phyloP scores from a whole-genome alignment of 2,888 invertebrate genomes.

The Abrostola triplasia region DNA sequence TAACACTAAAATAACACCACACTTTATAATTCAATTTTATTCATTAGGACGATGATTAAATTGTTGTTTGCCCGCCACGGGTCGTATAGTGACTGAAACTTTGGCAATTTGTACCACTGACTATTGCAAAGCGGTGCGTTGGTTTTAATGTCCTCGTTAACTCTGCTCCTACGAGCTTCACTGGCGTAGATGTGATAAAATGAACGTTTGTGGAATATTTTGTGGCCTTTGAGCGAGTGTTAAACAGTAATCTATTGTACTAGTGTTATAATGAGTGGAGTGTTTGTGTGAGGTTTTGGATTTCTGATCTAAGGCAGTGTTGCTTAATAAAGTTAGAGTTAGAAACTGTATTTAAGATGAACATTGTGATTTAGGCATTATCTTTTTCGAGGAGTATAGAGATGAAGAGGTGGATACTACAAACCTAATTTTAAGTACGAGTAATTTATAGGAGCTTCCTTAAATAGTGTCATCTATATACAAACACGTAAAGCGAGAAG shows the following conservation, averaged over 20 bases:
- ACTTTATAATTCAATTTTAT: conserved; percentile 22
- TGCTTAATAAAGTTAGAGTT: too few relatives aligned
- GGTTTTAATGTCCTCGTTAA: conserved; percentile 33
- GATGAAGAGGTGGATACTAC: too few relatives aligned
- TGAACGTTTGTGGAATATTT: conserved; percentile 5
- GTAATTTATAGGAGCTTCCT: too few relatives aligned
- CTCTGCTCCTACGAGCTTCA: conserved; percentile 5
- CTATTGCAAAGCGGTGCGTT: conserved; percentile 23
- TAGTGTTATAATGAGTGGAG: neutral
- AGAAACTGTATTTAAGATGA: too few relatives aligned
- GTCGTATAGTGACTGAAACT: conserved; percentile 23
- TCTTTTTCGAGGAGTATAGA: too few relatives aligned
- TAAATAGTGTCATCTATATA: too few relatives aligned
- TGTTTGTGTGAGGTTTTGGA: neutral
- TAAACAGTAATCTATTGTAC: neutral
- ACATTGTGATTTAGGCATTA: too few relatives aligned
- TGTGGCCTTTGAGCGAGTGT: neutral
- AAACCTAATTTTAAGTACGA: too few relatives aligned
- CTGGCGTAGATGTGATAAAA: neutral
- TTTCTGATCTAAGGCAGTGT: neutral
- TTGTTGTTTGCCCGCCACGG: conserved; percentile 7
- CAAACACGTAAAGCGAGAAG: too few relatives aligned
- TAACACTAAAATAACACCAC: neutral
- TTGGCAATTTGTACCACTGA: conserved; percentile 30
- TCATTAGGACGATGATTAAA: conserved; percentile 28